Percentiles rank a stretch among this genome's conserved stretches.
Conservation (phyloP, 2,113 vertebrate genomes). For the Ifrita kowaldi region DNA sequence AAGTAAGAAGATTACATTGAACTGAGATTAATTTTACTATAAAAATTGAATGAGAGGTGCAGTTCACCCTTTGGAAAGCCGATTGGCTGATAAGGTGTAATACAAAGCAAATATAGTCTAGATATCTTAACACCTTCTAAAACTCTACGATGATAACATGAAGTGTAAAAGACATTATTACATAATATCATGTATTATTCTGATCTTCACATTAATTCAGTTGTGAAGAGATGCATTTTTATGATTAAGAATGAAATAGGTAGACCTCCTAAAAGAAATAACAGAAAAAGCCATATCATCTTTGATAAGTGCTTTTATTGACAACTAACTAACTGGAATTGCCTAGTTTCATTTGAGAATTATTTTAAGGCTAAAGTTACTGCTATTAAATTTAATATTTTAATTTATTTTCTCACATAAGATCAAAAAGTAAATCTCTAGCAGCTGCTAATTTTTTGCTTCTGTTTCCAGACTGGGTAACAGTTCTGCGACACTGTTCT, state of each 20-base stretch:
- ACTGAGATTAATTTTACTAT: neutral
- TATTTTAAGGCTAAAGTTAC: neutral
- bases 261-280: neutral
- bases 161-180: neutral
- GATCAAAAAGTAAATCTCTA: neutral
- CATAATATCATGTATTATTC: neutral
- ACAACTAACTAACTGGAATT: neutral
- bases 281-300: neutral
- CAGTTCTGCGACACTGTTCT: neutral
- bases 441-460: neutral
- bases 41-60: neutral
- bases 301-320: neutral
- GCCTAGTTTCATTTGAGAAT: neutral
- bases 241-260: neutral
- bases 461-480: neutral
- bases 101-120: neutral
- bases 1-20: neutral
- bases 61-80: neutral
- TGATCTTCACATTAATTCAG: neutral
- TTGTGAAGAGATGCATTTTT: neutral
- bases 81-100: neutral
- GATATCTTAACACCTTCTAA: neutral
- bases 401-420: neutral
- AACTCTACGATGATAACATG: neutral
- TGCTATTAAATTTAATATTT: neutral